Evolutionary conservation across 1,140 invertebrate species (phyloP), one percentile per base, ranked within the genome.

Genomic region (Lordiphosa collinella): DNA sequence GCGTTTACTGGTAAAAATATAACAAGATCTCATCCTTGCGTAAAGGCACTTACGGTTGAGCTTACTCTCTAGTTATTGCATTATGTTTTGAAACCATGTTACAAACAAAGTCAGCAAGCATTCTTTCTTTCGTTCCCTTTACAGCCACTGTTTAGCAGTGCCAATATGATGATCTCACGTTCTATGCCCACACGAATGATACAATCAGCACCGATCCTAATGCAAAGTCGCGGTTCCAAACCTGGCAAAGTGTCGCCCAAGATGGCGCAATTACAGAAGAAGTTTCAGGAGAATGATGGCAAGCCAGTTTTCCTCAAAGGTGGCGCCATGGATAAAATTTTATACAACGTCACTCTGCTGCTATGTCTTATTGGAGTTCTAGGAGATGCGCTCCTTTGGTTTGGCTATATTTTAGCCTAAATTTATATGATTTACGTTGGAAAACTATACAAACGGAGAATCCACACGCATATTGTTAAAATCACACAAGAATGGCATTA

Each of bases 271-370:
- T 34, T 90, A 1, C 90, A 91, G 58, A 87, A 89, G 8, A 22
- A 22, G 18, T 22, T 22, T 22, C 18, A 22, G 18, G 18, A 22
- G 18, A 64, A 85, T 9, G 91, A 93, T 85, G 92, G 90, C 10
- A 74, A 90, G 41, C 92, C 92, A 2, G 84, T 93, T n/a, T 92
- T 91, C 70, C 73, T 93, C 18, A 94, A 93, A 84, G 88, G 89
- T 13, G 93, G 92, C 3, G 32, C 84, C 1, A 63, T 71, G n/a
- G 93, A 94, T 70, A 90, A 90, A 58, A 59, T 92, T 4, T 51
- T 93, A 22, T 22, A 22, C 3, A 22, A 22, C 4, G 18, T 89
- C 1, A 93, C 92, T 6, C 18, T 91, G 12, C 58, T 75, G 7
- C 14, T 89, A 0, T 88, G 89, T 59, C 50, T 69, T 5, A 5